Percentiles rank a stretch among this genome's conserved stretches.
Evolutionary conservation across 2,797 vertebrate species (phyloP).

Genomic region (Tadarida brasiliensis): DNA sequence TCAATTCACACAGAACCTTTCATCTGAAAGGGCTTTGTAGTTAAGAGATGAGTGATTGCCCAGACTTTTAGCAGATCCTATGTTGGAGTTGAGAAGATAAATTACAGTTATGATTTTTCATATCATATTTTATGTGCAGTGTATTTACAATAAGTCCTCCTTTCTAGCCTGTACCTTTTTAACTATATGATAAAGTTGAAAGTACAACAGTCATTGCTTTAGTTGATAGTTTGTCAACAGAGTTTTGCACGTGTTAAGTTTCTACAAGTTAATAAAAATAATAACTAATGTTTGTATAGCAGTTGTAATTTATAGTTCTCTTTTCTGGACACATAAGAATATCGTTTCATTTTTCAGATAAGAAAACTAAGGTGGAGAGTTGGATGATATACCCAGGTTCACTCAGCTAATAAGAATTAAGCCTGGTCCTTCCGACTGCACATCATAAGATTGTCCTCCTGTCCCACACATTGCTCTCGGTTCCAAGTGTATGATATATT

Average conservation of each 20-base stretch:
- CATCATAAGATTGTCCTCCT: neutral
- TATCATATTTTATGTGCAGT: conserved; percentile 25
- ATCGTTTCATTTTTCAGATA: conserved; percentile 49
- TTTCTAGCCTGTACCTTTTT: neutral
- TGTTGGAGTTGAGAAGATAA: conserved; percentile 54
- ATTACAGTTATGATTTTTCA: conserved; percentile 37
- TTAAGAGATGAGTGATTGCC: conserved; percentile 29
- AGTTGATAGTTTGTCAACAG: neutral
- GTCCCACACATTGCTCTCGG: neutral
- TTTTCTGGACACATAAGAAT: conserved; percentile 1
- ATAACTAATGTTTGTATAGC: neutral
- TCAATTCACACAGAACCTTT: conserved; percentile 54
- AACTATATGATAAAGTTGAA: neutral
- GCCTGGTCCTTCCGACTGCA: neutral
- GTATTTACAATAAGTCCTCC: neutral
- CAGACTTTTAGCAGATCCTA: conserved; percentile 53
- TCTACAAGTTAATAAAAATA: conserved; percentile 40
- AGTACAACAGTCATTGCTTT: neutral
- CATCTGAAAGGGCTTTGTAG: conserved; percentile 53
- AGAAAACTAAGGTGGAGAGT: neutral
- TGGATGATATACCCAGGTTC: neutral
- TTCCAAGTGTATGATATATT: neutral
- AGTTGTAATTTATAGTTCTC: neutral
- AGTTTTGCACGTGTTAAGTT: neutral
- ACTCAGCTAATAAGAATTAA: neutral